Evolutionary conservation across 2,888 invertebrate genomes (phyloP), one percentile per base, ranked within the genome.

Genomic region (Criorhina ranunculi): DNA sequence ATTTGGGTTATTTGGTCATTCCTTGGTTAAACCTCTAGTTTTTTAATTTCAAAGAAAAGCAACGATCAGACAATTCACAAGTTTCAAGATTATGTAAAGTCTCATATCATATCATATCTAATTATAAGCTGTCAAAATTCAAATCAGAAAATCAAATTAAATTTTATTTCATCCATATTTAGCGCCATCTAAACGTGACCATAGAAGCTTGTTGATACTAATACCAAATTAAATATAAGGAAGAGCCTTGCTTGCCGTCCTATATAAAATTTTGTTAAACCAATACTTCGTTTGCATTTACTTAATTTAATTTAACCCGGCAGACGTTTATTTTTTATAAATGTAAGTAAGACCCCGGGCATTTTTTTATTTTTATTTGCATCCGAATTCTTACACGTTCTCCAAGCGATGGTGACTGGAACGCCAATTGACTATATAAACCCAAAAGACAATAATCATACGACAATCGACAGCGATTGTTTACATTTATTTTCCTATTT

Each of bases 381-480:
- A 69, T 57, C 55, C 44, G 69, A 69, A 69, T 69, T 69, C 69
- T 57, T 69, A 35, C 69, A 69, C 69, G 69, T 69, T 17, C 49
- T n/a, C 6, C 37, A 53, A 5, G 31, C 29, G 40, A 15, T 40
- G 59, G 59, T 24, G 42, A 69, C 24, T 42, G 57, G 69, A 46
- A 69, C 42, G 55, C 33, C 69, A 69, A 69, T 57, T 44, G 55
- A 57, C 57, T 69, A 1, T 57, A 55, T 44, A 69, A 44, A 44
- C 33, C 37, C 33, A 15, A 33, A 31, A 11, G 19, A 31, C n/a
- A 53, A 15, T 31, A 17, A 29, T n/a, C 24, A 3, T 40, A 29
- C 12, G 24, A 33, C 44, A 44, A 42, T 15, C 60, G 9, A 11
- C 9, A 55, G 40, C 24, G 60, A 31, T 42, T 44, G 46, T 15